phyloP scores from a whole-genome alignment of 2,113 vertebrate species.

The Microtus richardsoni region DNA sequence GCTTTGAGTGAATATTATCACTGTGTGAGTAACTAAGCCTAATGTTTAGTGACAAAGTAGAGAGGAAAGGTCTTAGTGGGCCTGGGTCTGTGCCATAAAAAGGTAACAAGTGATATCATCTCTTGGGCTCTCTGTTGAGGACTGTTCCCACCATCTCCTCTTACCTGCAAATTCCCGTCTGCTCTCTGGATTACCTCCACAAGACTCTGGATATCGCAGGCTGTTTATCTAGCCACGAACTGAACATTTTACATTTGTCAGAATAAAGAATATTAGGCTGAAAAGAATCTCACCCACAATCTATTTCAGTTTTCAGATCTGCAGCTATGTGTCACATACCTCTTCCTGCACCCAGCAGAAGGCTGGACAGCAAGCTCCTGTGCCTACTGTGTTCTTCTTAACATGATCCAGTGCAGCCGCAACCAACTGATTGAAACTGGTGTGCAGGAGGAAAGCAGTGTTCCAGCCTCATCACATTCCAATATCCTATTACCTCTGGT shows the following conservation, averaged over 20 bases:
- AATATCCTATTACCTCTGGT: background rate
- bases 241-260: constrained; percentile 52
- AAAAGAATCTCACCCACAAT: constrained; percentile 5
- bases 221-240: background rate
- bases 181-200: background rate
- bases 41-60: background rate
- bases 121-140: background rate
- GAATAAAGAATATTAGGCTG: constrained; percentile 2
- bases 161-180: background rate
- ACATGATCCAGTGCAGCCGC: background rate
- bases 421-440: background rate
- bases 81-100: background rate
- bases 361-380: background rate
- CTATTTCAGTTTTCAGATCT: constrained; percentile 55
- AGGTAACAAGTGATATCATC: background rate
- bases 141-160: background rate
- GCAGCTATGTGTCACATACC: background rate
- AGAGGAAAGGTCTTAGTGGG: background rate
- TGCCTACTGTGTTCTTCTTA: constrained; percentile 1
- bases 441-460: background rate
- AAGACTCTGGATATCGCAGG: constrained; percentile 27
- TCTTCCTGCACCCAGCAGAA: background rate
- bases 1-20: background rate
- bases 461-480: background rate
- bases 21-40: background rate